Evolutionary conservation across 2,888 invertebrate species (phyloP).

Genomic region (Clanis bilineata): DNA sequence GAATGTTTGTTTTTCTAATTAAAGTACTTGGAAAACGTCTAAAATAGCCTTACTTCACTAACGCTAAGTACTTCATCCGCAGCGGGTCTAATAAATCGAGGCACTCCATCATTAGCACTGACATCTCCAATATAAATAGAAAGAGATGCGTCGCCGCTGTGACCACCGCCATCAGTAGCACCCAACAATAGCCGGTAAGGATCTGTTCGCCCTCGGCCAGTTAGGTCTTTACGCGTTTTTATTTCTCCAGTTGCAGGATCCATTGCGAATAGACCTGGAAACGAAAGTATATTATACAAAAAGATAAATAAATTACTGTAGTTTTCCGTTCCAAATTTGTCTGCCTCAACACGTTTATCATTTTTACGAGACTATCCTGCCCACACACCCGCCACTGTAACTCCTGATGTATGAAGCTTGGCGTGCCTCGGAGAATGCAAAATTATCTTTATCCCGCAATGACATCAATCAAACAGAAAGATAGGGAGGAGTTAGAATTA

Average conservation of each 20-base stretch:
- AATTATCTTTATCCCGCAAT: too few species aligned
- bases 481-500: too few species aligned
- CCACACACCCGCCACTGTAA: too few species aligned
- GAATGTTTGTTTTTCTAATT: too few species aligned
- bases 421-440: too few species aligned
- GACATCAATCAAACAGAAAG: too few species aligned
- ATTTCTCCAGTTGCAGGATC: constrained; percentile 86
- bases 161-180: constrained; percentile 86
- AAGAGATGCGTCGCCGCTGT: constrained; percentile 84
- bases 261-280: constrained; percentile 85
- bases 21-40: too few species aligned
- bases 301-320: neutral
- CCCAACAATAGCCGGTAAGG: constrained; percentile 86
- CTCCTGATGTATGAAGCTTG: too few species aligned
- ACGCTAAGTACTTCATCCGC: constrained; percentile 86
- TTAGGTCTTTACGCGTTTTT: constrained; percentile 84
- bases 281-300: too few species aligned
- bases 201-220: constrained; percentile 89
- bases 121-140: constrained; percentile 89
- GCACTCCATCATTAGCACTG: constrained; percentile 90
- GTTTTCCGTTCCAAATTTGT: too few species aligned
- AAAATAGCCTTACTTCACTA: constrained; percentile 81
- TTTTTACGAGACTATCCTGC: too few species aligned
- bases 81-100: constrained; percentile 87
- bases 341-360: too few species aligned